These are phyloP conservation scores for Poecile montanus DNA, from an alignment of 2,797 vertebrate species.

Conservation along the genomic window DNA sequence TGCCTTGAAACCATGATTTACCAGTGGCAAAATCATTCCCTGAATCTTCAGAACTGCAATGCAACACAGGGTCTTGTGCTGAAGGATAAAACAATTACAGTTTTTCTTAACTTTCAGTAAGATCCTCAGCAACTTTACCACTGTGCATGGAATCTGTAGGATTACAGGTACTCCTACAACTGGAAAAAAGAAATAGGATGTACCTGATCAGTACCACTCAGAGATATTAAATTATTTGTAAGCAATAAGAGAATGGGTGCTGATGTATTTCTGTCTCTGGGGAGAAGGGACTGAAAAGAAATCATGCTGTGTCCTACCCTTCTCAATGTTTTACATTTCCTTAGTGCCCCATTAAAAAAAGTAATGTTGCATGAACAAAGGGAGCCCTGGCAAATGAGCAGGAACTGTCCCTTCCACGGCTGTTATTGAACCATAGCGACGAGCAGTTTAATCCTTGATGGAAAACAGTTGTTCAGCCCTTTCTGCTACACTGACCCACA, in stretches of 20 bases:
- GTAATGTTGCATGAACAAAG: slow-evolving; percentile 48
- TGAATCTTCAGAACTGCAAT: not conserved
- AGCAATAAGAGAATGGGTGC: not conserved
- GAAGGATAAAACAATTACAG: not conserved
- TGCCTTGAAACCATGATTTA: not conserved
- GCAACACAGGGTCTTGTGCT: not conserved
- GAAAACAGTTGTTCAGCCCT: slow-evolving; percentile 22
- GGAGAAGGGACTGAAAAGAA: not conserved
- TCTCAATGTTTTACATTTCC: not conserved
- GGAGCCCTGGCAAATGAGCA: slow-evolving; percentile 30
- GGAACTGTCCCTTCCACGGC: not conserved
- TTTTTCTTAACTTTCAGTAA: not conserved
- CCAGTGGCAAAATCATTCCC: not conserved
- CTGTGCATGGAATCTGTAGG: not conserved
- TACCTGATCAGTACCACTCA: not conserved
- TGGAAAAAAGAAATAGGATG: not conserved
- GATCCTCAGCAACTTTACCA: not conserved
- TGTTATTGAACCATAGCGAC: not conserved
- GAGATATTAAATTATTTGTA: not conserved
- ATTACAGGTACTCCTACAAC: not conserved
- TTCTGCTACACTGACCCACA: not conserved
- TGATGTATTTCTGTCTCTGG: not conserved
- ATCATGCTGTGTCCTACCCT: not conserved
- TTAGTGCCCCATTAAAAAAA: slow-evolving; percentile 48
- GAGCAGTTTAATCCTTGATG: slow-evolving; percentile 16